Conservation (phyloP, 2,113 vertebrate species). For the Cairina moschata region DNA sequence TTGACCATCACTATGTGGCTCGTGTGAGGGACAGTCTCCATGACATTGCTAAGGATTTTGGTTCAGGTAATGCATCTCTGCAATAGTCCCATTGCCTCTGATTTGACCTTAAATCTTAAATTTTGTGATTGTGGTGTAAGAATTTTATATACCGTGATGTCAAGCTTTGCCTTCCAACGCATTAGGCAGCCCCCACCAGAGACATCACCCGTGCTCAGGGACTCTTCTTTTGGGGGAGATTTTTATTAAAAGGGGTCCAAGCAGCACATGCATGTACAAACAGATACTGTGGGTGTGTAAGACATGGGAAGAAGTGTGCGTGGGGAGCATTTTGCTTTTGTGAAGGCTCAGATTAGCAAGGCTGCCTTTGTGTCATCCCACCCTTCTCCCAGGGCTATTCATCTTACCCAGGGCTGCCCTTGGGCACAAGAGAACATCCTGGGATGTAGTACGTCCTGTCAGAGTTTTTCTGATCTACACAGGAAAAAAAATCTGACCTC, state of each 20-base stretch:
- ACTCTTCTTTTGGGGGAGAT: not conserved
- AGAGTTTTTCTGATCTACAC: not conserved
- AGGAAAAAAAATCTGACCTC: not conserved
- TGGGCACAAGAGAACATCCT: accelerated
- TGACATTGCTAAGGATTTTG: accelerated
- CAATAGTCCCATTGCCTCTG: not conserved
- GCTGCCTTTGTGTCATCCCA: not conserved
- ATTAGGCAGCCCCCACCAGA: not conserved
- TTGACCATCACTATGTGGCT: accelerated
- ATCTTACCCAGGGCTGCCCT: accelerated
- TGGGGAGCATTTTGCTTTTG: not conserved
- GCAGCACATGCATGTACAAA: accelerated
- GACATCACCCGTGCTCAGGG: not conserved
- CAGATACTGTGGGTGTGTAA: not conserved
- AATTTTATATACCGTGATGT: not conserved
- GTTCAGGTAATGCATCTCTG: not conserved
- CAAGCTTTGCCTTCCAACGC: not conserved
- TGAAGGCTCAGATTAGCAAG: not conserved
- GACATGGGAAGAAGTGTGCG: not conserved
- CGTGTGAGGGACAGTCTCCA: not conserved
- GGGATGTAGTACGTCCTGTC: not conserved
- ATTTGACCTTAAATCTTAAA: not conserved
- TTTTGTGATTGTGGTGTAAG: not conserved
- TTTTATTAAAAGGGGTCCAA: not conserved
- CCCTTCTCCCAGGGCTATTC: not conserved